Base-by-base conservation (phyloP, 1,140 invertebrate species). In the Anastatus disparis region DNA sequence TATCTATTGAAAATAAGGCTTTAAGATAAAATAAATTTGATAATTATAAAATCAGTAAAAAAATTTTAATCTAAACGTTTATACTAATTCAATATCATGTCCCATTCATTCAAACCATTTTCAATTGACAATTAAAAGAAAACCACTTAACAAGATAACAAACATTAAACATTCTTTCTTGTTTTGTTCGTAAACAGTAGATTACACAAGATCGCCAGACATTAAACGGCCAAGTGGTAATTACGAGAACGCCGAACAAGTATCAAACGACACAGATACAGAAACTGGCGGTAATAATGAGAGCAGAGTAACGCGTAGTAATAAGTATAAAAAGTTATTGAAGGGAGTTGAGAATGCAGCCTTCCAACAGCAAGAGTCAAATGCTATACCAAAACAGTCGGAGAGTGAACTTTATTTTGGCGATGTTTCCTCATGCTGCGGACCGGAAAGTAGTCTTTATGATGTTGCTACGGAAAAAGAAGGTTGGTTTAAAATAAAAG, bases 381-480 rank as follows among this genome's bases (percentile, higher is more conserved):
- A 79, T 59, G 65, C 78, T 1, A 75, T 76, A 9, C 71, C 78
- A 1, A 86, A 87, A 70, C 85, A 85, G 67, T 87, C 86, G 1
- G 88, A 89, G 62, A 94, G 92, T 3, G 93, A 95, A 82, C 87
- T 95, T 1, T 94, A 95, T 78, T 94, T 94, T 79, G 93, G 93
- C 1, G 93, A 95, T 77, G 93, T 94, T 1, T 94, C 92, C n/a
- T 94, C 93, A 56, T 94, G 93, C 77, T 94, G 93, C 74, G 83
- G 84, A 4, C 82, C 83, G 0, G 84, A 85, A 24, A 85, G 82
- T 46, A 84, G 84, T 66, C 84, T 84, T 44, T 84, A 86, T 59
- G 84, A 86, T 64, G 68, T 86, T 15, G 79, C 82, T 17, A 78
- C 84, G 10, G 84, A 85, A 8, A 86, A 85, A 63, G 84, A 86